Percentiles rank a stretch among this genome's conserved stretches.
These are phyloP conservation scores for Drosophila tanythrix DNA, from an alignment of 2,888 invertebrate genomes.

Conservation along the genomic window DNA sequence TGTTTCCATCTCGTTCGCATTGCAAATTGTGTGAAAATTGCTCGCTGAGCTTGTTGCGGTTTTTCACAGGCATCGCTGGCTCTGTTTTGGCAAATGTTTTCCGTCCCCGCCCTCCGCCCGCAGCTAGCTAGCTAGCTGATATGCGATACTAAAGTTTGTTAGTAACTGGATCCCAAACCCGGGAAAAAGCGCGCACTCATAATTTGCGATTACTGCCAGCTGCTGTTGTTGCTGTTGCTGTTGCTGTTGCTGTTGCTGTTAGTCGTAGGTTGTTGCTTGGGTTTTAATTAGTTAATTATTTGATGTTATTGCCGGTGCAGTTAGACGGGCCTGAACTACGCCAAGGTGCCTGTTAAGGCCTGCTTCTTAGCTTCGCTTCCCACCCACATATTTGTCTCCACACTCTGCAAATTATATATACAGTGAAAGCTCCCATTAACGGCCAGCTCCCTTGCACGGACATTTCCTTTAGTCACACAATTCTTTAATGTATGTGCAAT, in stretches of 20 bases:
- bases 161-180: conserved; percentile 18
- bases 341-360: conserved; percentile 22
- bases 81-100: conserved; percentile 49
- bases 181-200: conserved; percentile 55
- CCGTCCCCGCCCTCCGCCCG: conserved; percentile 18
- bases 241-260: not conserved
- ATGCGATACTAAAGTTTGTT: conserved; percentile 12
- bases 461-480: conserved; percentile 1
- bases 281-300: conserved; percentile 71
- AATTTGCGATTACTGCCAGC: conserved; percentile 58
- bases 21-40: conserved; percentile 73
- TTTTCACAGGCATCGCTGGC: conserved; percentile 53
- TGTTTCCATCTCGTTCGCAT: conserved; percentile 57
- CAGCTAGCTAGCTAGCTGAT: not conserved
- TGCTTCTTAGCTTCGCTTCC: not conserved
- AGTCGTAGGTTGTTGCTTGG: conserved; percentile 12
- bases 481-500: not conserved
- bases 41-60: conserved; percentile 50
- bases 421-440: conserved; percentile 12
- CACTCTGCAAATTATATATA: conserved; percentile 1
- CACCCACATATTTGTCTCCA: conserved; percentile 1
- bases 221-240: conserved; percentile 34
- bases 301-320: conserved; percentile 54
- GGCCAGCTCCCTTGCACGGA: not conserved
- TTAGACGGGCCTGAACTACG: conserved; percentile 33